Percentiles rank a stretch among this genome's conserved stretches.
phyloP scores from a whole-genome alignment of 2,888 invertebrate species.

The Micoletzkya japonica region DNA sequence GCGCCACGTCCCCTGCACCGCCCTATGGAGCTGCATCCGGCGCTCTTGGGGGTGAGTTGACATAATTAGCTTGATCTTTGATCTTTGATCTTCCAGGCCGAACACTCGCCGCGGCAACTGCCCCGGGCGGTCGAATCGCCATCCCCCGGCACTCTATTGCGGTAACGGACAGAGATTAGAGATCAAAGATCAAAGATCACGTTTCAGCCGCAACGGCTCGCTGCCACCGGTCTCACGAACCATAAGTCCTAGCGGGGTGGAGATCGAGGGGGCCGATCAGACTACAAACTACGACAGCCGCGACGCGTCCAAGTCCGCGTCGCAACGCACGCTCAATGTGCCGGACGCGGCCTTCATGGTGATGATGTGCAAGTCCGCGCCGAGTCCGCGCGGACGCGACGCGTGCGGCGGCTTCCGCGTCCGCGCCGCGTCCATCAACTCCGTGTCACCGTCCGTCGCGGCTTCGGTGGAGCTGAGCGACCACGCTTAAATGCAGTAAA shows the following conservation, averaged over 20 bases:
- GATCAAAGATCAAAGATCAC: not conserved
- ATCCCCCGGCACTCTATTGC: conserved; percentile 22
- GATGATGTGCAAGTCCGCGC: too few relatives aligned
- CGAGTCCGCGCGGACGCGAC: too few relatives aligned
- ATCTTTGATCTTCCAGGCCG: not conserved
- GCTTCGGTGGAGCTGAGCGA: too few relatives aligned
- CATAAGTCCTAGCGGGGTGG: not conserved
- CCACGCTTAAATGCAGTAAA: too few relatives aligned
- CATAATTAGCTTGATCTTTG: not conserved
- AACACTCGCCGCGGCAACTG: not conserved
- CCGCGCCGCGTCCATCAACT: too few relatives aligned
- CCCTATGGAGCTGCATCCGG: conserved; percentile 4
- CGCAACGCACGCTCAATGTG: too few relatives aligned
- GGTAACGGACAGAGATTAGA: not conserved
- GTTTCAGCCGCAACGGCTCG: conserved; percentile 12
- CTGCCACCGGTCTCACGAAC: conserved; percentile 19
- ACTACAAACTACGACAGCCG: too few relatives aligned
- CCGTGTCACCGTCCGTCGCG: too few relatives aligned
- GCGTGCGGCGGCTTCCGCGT: too few relatives aligned
- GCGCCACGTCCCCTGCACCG: conserved; percentile 20
- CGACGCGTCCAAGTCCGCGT: too few relatives aligned
- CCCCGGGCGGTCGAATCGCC: conserved; percentile 2
- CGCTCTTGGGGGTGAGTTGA: not conserved
- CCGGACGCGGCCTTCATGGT: too few relatives aligned
- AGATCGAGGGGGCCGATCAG: too few relatives aligned